Evolutionary conservation across 2,797 vertebrate species (phyloP).

Genomic region (Lepus townsendii): DNA sequence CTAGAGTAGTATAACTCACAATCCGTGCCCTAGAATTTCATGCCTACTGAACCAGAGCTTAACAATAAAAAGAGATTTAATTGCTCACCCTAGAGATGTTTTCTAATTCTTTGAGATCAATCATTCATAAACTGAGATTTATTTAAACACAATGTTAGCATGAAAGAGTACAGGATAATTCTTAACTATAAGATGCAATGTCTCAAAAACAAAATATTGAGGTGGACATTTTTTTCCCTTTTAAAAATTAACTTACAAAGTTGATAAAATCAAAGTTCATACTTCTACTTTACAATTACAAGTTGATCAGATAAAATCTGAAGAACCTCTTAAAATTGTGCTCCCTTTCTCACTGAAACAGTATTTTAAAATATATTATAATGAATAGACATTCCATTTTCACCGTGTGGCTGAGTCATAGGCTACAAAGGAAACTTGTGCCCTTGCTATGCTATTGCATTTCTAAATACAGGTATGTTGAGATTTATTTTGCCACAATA

Average conservation of each 20-base stretch:
- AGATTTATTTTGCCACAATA: constrained; percentile 43
- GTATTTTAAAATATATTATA: not conserved
- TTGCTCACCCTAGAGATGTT: constrained; percentile 61
- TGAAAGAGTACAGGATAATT: not conserved
- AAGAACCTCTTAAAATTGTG: not conserved
- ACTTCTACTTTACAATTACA: not conserved
- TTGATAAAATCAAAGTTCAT: not conserved
- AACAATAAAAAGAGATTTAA: constrained; percentile 71
- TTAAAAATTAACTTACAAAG: constrained; percentile 7
- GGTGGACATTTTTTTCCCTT: rapidly evolving
- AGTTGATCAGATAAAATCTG: not conserved
- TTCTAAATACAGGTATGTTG: not conserved
- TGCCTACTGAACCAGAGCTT: constrained; percentile 62
- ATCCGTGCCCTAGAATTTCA: constrained; percentile 58
- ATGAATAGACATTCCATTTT: not conserved
- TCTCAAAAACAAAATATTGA: constrained; percentile 41
- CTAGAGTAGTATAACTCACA: constrained; percentile 12
- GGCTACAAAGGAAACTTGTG: not conserved
- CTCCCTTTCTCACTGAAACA: constrained; percentile 6
- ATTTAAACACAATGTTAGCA: not conserved
- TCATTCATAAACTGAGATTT: constrained; percentile 68
- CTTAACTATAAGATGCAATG: not conserved
- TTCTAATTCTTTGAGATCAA: constrained; percentile 74
- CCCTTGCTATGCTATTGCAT: not conserved
- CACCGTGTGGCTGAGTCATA: not conserved